Evolutionary conservation across 2,888 invertebrate species (phyloP).

Genomic region (Mesorhabditis sp.): DNA sequence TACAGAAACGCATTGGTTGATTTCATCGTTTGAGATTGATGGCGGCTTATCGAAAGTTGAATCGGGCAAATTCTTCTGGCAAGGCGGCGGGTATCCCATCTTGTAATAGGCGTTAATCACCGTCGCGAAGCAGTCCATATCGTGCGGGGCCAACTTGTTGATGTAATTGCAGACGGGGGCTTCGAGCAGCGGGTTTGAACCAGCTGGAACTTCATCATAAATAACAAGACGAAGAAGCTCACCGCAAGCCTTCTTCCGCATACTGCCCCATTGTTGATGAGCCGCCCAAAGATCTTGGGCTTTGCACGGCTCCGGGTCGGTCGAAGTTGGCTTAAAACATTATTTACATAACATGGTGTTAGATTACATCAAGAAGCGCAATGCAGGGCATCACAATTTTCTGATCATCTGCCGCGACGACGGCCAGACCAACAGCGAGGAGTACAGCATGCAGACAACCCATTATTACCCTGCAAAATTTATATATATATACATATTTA

Average conservation of each 20-base stretch:
- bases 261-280: neutral
- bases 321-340: neutral
- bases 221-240: neutral
- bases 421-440: too few relatives aligned
- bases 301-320: neutral
- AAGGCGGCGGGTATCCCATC: conserved; percentile 1
- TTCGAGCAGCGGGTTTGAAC: neutral
- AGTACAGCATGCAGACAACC: too few relatives aligned
- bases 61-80: neutral
- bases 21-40: neutral
- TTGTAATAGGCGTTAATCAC: conserved; percentile 4
- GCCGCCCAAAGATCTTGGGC: neutral
- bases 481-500: too few relatives aligned
- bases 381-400: conserved; percentile 1
- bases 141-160: neutral
- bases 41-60: neutral
- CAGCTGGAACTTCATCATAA: neutral
- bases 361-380: neutral
- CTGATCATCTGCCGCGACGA: neutral
- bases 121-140: neutral
- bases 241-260: neutral
- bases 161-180: neutral
- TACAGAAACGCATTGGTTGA: neutral
- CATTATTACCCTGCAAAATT: too few relatives aligned
- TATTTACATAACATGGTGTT: too few relatives aligned